Evolutionary conservation across 2,797 vertebrate genomes (phyloP), one percentile per base, ranked within the genome.

Genomic region (Corythornis leucogaster): DNA sequence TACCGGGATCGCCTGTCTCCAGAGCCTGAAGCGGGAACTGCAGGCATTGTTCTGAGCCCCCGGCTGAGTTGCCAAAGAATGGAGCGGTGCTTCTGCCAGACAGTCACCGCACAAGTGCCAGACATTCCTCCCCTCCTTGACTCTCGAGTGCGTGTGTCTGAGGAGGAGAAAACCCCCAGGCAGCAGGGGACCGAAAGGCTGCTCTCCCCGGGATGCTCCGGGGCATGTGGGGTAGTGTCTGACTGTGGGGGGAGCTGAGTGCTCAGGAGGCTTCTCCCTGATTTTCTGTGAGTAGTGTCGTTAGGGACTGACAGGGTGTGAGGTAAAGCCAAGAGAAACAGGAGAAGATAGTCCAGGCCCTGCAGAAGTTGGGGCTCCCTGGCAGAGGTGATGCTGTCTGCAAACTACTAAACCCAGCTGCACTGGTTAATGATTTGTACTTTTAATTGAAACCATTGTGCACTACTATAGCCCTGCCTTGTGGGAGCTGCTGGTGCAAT

Each of bases 11-110:
- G 90, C 87, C 86, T 80, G 68, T 94, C 85, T 93, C 55, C 46
- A 93, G 68, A 0, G 0, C 87, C 93, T 82, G 90, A 94, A 92
- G 91, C 80, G 86, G 95, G 89, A 95, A 93, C 75, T 91, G 71
- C 94, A 95, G 89, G 95, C 96, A 95, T 95, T 92, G 87, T 96
- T 96, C 88, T 94, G 92, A 94, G 80, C 83, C 45, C 74, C 68
- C 76, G 66, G 73, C 62, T 3, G 18, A 92, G 71, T 53, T 96
- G 92, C 95, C 94, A 95, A 83, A 94, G 94, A 91, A 51, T 5
- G n/a, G 63, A 95, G 80, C 1, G 0, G 64, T 69, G 45, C 90
- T 93, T 90, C 92, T 97, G 95, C 95, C 96, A 95, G 82, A 95
- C 66, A 91, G 93, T 94, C 83, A 79, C 92, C 1, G 24, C 90